A percentile compares a stretch with the other conserved stretches of the same genome.
Conservation (phyloP, 2,113 vertebrate species). For the Ptilonorhynchus violaceus region DNA sequence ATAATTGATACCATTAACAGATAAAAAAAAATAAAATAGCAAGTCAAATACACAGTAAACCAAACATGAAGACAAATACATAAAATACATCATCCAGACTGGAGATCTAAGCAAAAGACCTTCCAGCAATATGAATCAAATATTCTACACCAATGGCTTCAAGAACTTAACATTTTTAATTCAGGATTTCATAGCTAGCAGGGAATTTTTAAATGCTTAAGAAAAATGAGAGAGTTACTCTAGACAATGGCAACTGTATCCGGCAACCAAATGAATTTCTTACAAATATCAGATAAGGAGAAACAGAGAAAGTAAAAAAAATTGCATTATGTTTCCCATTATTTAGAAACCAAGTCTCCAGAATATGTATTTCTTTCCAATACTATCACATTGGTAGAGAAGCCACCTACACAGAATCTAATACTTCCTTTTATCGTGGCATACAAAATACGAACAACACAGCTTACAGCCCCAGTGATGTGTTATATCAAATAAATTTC, state of each 20-base stretch:
- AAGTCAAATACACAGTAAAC: not conserved
- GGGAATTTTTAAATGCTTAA: not conserved
- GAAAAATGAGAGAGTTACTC: not conserved
- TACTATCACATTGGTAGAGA: not conserved
- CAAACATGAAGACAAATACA: not conserved
- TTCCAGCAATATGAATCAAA: not conserved
- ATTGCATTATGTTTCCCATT: not conserved
- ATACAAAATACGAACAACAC: not conserved
- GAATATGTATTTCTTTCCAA: not conserved
- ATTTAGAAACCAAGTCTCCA: not conserved
- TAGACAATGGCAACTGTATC: not conserved
- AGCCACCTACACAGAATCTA: not conserved
- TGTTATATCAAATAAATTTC: not conserved
- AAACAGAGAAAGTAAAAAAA: not conserved
- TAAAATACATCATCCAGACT: not conserved
- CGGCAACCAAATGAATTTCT: not conserved
- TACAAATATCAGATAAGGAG: not conserved
- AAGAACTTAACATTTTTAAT: not conserved
- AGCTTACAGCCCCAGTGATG: not conserved
- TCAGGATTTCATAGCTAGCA: not conserved
- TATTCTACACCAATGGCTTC: not conserved
- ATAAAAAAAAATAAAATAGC: not conserved
- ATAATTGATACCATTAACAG: not conserved
- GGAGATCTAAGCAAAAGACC: not conserved
- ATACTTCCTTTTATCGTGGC: not conserved